Conservation (phyloP, 2,888 invertebrate genomes). For the Helobdella robusta region DNA sequence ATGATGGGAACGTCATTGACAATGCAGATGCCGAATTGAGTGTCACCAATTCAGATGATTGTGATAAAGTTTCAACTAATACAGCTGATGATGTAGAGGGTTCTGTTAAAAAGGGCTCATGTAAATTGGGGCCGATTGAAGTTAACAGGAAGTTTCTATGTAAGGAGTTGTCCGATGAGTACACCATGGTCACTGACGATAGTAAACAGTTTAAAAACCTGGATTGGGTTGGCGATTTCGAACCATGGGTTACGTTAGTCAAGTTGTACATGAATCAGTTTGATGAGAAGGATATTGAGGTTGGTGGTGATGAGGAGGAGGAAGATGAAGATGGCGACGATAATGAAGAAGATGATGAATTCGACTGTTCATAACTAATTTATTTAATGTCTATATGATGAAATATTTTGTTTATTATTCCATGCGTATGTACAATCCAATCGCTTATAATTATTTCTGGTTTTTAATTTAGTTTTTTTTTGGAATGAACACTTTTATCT, state of each 20-base stretch:
- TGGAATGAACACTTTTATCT: no score
- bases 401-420: no score
- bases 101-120: background rate
- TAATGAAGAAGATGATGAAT: no score
- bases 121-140: no score
- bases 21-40: background rate
- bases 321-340: constrained; percentile 8
- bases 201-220: background rate
- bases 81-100: no score
- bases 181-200: background rate
- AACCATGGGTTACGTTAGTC: background rate
- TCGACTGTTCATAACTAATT: no score
- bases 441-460: no score
- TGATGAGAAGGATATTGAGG: background rate
- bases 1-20: constrained; percentile 3
- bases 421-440: no score
- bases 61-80: no score
- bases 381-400: no score
- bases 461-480: no score
- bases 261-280: background rate
- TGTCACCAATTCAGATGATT: background rate
- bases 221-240: background rate
- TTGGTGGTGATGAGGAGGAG: background rate
- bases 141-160: background rate
- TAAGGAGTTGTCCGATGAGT: background rate